Evolutionary conservation across 1,140 invertebrate species (phyloP).

Genomic region (Achroia grisella): DNA sequence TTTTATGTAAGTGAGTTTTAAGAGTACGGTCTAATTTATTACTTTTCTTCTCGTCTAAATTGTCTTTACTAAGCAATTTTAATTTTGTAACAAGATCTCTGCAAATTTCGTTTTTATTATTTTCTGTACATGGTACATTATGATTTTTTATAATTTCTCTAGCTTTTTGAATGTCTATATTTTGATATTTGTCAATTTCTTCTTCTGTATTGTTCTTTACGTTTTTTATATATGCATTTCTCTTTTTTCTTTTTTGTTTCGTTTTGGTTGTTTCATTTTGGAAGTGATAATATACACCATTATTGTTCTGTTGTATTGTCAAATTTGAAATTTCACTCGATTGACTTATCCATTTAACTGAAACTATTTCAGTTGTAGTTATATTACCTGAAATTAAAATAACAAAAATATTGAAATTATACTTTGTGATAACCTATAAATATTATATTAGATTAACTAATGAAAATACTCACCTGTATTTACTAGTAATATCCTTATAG

Average conservation of each 20-base stretch:
- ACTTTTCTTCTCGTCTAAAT: slow-evolving; percentile 9
- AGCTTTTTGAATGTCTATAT: slow-evolving; percentile 32
- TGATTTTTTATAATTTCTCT: slow-evolving; percentile 43
- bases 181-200: slow-evolving; percentile 17
- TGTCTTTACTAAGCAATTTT: slow-evolving; percentile 23
- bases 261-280: slow-evolving; percentile 30
- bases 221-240: slow-evolving; percentile 10
- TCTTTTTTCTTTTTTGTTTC: slow-evolving; percentile 22
- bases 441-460: background rate
- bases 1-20: background rate
- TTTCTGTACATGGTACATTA: slow-evolving; percentile 34
- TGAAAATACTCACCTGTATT: background rate
- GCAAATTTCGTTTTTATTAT: slow-evolving; percentile 32
- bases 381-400: background rate
- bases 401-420: too few species aligned
- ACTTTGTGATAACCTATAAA: too few species aligned
- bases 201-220: background rate
- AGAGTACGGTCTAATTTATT: background rate
- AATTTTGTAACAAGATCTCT: slow-evolving; percentile 42
- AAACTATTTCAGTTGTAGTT: slow-evolving; percentile 3
- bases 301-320: slow-evolving; percentile 7
- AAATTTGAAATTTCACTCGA: slow-evolving; percentile 9
- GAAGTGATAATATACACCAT: slow-evolving; percentile 24
- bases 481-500: background rate
- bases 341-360: slow-evolving; percentile 2